Evolutionary conservation across 2,797 vertebrate genomes (phyloP).

Genomic region (Pseudochirops cupreus): DNA sequence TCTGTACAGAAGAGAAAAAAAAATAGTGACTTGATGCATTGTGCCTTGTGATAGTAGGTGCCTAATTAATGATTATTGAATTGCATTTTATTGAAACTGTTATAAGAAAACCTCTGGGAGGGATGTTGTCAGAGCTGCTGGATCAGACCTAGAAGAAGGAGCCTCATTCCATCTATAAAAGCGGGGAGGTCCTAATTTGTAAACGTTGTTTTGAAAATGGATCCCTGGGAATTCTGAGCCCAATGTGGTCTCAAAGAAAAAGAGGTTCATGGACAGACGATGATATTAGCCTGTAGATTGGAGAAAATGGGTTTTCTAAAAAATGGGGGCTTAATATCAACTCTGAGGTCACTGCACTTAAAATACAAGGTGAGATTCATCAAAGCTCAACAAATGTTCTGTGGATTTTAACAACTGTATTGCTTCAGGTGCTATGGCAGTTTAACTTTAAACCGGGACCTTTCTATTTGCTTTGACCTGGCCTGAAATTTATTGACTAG

Average conservation of each 20-base stretch:
- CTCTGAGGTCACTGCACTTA: conserved; percentile 36
- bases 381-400: background rate
- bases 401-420: background rate
- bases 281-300: conserved; percentile 49
- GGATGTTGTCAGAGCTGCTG: conserved; percentile 58
- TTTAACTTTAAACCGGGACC: background rate
- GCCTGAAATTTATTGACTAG: background rate
- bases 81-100: background rate
- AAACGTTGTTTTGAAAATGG: conserved; percentile 36
- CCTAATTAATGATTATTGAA: background rate
- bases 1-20: background rate
- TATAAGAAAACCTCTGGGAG: conserved; percentile 43
- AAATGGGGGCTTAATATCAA: background rate
- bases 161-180: conserved; percentile 58
- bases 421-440: background rate
- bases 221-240: conserved; percentile 55
- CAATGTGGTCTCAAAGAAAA: conserved; percentile 55
- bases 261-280: conserved; percentile 30
- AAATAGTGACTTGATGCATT: background rate
- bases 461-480: background rate
- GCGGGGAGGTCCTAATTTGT: conserved; percentile 61
- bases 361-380: conserved; percentile 51
- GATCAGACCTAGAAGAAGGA: conserved; percentile 54
- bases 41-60: background rate
- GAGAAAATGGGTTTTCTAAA: conserved; percentile 60